phyloP scores from a whole-genome alignment of 2,113 vertebrate species.

The Anhinga rufa region DNA sequence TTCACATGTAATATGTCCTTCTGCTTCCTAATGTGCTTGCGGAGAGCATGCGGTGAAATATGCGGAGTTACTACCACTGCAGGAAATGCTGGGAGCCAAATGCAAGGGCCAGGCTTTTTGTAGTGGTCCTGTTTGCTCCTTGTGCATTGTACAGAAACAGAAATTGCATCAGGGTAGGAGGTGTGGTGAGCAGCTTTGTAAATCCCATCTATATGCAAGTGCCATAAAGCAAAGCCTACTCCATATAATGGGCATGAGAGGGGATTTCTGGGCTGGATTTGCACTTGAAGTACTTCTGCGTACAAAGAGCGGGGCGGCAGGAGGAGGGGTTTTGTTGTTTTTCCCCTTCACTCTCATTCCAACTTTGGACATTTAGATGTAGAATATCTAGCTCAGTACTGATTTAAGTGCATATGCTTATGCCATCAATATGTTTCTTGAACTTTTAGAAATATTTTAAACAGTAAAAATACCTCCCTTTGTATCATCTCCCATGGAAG shows the following conservation, averaged over 20 bases:
- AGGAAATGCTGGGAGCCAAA: background rate
- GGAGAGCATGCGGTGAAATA: accelerated
- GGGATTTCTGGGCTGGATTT: background rate
- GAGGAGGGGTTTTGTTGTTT: accelerated
- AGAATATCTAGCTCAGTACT: background rate
- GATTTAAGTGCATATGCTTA: background rate
- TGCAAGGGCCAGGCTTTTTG: background rate
- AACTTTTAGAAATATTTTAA: background rate
- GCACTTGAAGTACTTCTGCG: background rate
- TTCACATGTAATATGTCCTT: background rate
- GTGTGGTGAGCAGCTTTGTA: background rate
- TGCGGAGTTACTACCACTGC: accelerated
- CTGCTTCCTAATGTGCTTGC: background rate
- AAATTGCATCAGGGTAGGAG: background rate
- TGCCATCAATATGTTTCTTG: background rate
- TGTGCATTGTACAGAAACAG: background rate
- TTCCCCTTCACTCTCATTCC: background rate
- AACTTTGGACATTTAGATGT: background rate
- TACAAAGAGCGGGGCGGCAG: background rate
- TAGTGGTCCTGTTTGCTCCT: background rate
- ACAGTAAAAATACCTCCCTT: background rate
- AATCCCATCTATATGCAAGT: background rate
- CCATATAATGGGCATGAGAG: background rate
- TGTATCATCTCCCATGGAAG: background rate
- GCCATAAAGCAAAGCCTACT: background rate